Evolutionary conservation across 2,888 invertebrate species (phyloP), one percentile per base, ranked within the genome.

Genomic region (Agonopterix heracliana): DNA sequence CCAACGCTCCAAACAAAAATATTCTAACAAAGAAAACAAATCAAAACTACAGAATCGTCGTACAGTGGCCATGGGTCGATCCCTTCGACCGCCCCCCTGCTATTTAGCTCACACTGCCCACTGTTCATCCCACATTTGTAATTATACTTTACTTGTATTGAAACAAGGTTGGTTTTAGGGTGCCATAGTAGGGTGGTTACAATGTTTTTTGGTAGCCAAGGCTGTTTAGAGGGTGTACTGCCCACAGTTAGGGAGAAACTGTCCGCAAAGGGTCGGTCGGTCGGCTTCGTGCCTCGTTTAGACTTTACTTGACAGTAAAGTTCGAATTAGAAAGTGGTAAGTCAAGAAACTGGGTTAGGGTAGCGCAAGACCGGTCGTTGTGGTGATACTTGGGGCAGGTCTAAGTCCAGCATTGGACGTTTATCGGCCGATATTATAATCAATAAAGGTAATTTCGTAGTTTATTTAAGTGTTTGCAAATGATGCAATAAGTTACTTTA

Each of bases 221-320:
- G 75, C 73, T 74, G 71, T 74, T 74, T 76, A 70, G 76, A 76
- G 84, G 88, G 85, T 79, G 85, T 71, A 83, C 86, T 88, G 87
- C 86, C 86, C 86, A 86, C 78, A 73, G 74, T 65, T 68, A 78
- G 85, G 86, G 85, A 73, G 83, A 70, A 26, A 84, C 84, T 84
- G 87, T 69, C 87, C 88, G 85, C 83, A 87, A 81, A 85, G 87
- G 86, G 81, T 81, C 78, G 74, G 74, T 72, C 70, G 79, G 66
- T 66, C 62, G 44, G 66, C 77, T 86, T 78, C 44, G 66, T 77
- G 87, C 78, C 61, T 55, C 76, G 78, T 86, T 86, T 73, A 61
- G 55, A 73, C 55, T 17, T 7, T 17, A 8, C 11, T 45, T 9
- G 10, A 13, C 12, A 13, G 10, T 13, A 42, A 42, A 13, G 11